Conservation (phyloP, 2,113 vertebrate species). For the Strix uralensis region DNA sequence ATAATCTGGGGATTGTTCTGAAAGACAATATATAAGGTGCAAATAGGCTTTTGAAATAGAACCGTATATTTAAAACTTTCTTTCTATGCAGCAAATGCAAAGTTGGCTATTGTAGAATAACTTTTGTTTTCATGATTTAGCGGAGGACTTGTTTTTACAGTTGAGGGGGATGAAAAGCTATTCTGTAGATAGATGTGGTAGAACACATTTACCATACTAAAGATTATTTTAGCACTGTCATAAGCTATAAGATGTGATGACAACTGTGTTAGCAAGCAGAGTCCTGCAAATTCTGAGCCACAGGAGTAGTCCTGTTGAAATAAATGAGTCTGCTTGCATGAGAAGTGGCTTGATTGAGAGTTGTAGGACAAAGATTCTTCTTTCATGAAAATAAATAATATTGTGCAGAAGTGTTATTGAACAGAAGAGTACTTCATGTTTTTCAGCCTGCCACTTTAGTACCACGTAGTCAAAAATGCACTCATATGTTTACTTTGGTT, state of each 20-base stretch:
- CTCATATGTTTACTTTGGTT: neutral
- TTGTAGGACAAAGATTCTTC: neutral
- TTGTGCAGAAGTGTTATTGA: neutral
- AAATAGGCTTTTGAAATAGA: neutral
- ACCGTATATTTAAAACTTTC: accelerated
- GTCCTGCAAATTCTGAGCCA: neutral
- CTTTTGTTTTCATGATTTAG: neutral
- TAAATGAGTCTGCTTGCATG: neutral
- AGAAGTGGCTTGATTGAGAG: neutral
- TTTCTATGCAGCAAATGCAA: neutral
- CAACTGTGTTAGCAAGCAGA: neutral
- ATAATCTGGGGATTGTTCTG: neutral
- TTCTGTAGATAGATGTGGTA: neutral
- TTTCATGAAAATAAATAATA: neutral
- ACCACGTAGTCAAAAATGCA: neutral
- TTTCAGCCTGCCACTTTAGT: neutral
- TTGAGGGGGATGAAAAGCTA: neutral
- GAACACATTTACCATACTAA: neutral
- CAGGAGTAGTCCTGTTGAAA: neutral
- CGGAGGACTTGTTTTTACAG: neutral
- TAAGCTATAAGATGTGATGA: neutral
- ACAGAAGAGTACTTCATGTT: neutral
- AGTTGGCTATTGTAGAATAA: neutral
- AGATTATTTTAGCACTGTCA: neutral
- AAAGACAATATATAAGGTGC: neutral